These are phyloP conservation scores for Melipona beecheii DNA, from an alignment of 2,888 invertebrate species.

Conservation along the genomic window DNA sequence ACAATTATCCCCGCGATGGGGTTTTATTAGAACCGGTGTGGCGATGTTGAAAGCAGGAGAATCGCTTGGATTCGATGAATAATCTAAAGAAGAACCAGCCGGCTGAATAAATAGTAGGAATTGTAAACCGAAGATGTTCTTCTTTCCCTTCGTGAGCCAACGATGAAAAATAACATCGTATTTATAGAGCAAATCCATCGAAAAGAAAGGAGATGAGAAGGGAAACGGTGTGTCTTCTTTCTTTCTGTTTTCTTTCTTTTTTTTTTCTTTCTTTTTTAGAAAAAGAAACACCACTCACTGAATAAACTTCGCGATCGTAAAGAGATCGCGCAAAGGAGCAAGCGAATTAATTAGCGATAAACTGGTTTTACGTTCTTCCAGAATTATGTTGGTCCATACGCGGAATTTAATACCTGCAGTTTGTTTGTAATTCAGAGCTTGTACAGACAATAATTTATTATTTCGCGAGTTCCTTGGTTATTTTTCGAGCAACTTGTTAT, in stretches of 20 bases:
- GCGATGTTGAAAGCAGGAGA: background rate
- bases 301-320: background rate
- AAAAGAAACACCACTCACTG: background rate
- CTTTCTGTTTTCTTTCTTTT: too few species aligned
- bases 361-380: too few species aligned
- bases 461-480: background rate
- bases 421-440: background rate
- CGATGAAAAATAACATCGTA: background rate
- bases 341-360: background rate
- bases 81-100: background rate
- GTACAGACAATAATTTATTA: background rate
- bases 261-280: background rate
- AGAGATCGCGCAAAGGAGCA: background rate
- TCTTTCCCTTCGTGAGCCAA: background rate
- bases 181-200: background rate
- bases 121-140: background rate
- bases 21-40: background rate
- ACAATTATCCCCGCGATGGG: constrained; percentile 5
- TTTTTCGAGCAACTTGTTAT: background rate
- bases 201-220: background rate
- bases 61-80: background rate
- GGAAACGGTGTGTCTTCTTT: background rate
- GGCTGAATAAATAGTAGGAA: constrained; percentile 6
- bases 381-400: background rate
- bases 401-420: background rate